These are phyloP conservation scores for Coenonympha glycerion DNA, from an alignment of 2,888 invertebrate species.

Conservation along the genomic window DNA sequence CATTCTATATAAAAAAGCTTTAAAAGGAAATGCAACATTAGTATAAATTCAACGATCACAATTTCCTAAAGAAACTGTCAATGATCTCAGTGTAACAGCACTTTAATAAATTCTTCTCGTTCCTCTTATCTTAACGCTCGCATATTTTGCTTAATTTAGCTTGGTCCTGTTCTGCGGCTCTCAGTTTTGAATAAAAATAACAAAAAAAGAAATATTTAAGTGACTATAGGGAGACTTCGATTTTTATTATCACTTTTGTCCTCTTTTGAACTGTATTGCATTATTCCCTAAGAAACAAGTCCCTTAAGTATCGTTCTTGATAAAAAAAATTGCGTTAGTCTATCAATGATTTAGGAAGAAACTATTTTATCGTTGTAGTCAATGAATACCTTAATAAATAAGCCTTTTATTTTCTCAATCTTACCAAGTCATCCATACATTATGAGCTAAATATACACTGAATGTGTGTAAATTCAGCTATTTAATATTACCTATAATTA, in stretches of 20 bases:
- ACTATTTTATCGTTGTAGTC: too few relatives aligned
- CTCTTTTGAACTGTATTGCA: neutral
- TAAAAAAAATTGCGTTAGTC: too few relatives aligned
- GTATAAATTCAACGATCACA: neutral
- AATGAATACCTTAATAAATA: too few relatives aligned
- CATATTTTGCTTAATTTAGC: constrained; percentile 14
- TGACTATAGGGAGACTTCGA: constrained; percentile 9
- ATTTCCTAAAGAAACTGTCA: neutral
- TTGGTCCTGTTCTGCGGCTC: constrained; percentile 9
- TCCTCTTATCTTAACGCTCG: constrained; percentile 20
- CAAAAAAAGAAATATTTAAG: constrained; percentile 10
- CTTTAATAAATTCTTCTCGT: constrained; percentile 12
- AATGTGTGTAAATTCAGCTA: too few relatives aligned
- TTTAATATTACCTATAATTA: too few relatives aligned
- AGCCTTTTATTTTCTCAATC: too few relatives aligned
- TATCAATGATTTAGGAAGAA: too few relatives aligned
- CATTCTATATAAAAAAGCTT: too few relatives aligned
- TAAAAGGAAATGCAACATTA: too few relatives aligned
- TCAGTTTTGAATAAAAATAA: constrained; percentile 4
- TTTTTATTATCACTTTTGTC: neutral
- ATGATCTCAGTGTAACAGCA: neutral
- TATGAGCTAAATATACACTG: too few relatives aligned
- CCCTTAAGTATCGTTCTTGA: neutral
- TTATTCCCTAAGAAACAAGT: neutral
- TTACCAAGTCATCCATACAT: too few relatives aligned